Base-by-base conservation (phyloP, 2,888 invertebrate species). In the Calliphora vomitoria region DNA sequence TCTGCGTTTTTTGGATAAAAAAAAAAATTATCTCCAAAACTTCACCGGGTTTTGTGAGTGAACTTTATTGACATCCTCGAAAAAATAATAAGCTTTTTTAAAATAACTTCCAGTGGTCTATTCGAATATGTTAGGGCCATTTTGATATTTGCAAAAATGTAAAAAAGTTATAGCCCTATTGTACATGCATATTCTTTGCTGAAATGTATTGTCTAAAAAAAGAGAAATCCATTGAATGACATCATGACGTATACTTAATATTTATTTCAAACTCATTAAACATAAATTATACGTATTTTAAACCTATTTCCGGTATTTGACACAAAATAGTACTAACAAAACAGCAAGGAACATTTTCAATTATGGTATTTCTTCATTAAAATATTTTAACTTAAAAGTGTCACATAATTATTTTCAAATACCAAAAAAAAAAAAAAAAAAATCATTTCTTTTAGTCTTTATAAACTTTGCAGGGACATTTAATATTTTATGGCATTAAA, bases 401-500 rank as follows among this genome's bases (percentile, higher is more conserved):
- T 55, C 55, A 20, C 15, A 38, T 55, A 41, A 53, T 72, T 72
- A 38, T 55, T 55, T 72, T 71, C 31, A 50, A 44, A 25, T 53
- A 35, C 18, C 15, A 38, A 66, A 13, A 53, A 44, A 44, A 44
- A 44, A 13, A 8, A 38, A 66, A 13, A 53, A 44, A 44, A 44
- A 44, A 13, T 13, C 2, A 41, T 2, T n/a, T 53, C 35, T n/a
- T 25, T 6, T 35, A 35, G 20, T 55, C 53, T 38, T 4, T 38
- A 55, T 15, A 55, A 55, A 72, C 53, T 72, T 72, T 38, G 20
- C 55, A 72, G 18, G 1, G 35, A 71, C 18, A 53, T 71, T 71
- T 53, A 35, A 53, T 35, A 38, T 55, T 72, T 38, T 35, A 53
- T 72, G 71, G 53, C 55, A 55, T 72, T 71, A 71, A 35, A 53